Conservation (phyloP, 2,113 vertebrate species). For the Bettongia penicillata region DNA sequence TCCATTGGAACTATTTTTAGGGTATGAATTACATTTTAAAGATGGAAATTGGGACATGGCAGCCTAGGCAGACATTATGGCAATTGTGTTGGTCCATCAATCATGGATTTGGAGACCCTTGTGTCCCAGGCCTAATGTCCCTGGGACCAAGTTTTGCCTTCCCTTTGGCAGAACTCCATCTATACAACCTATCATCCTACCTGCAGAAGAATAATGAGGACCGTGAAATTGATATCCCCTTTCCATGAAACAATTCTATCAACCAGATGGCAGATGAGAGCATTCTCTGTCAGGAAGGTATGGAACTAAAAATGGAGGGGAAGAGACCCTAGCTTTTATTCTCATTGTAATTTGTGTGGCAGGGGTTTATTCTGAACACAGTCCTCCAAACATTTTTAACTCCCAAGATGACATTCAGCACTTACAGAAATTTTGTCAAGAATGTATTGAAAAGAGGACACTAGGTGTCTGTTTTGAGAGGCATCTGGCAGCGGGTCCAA, state of each 20-base stretch:
- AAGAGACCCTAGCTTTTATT: constrained; percentile 19
- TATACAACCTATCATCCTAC: neutral
- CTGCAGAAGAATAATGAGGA: neutral
- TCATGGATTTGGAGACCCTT: constrained; percentile 41
- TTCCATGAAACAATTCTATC: constrained; percentile 5
- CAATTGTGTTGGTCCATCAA: constrained; percentile 31
- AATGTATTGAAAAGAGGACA: constrained; percentile 48
- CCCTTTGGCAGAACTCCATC: neutral
- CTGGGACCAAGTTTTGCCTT: constrained; percentile 15
- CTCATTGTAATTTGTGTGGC: neutral
- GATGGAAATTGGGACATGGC: constrained; percentile 44
- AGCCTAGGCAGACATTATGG: constrained; percentile 31
- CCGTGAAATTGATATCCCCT: constrained; percentile 27
- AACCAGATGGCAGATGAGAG: constrained; percentile 35
- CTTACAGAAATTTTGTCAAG: neutral
- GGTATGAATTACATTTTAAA: constrained; percentile 44
- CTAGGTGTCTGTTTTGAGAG: neutral
- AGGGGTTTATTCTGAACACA: neutral
- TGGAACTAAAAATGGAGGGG: neutral
- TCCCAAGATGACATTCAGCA: constrained; percentile 3
- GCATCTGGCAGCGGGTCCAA: constrained; percentile 28
- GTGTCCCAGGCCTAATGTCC: constrained; percentile 17
- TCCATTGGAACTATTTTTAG: neutral
- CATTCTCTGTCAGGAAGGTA: neutral
- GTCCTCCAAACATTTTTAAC: constrained; percentile 12